Conservation (phyloP, 2,113 vertebrate species). For the Harpagus bidentatus region DNA sequence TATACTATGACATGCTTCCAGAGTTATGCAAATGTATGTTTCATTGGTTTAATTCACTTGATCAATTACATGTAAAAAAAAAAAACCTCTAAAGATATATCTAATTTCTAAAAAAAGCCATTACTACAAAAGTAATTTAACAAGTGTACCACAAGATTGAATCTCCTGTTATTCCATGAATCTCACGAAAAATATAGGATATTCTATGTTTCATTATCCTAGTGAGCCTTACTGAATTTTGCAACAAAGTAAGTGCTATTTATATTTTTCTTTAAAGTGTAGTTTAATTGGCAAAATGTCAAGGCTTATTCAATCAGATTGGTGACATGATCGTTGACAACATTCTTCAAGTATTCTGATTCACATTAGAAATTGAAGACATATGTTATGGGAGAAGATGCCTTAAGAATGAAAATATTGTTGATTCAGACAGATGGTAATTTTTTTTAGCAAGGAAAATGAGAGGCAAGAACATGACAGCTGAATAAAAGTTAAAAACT, state of each 20-base stretch:
- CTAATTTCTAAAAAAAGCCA: neutral
- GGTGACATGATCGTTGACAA: neutral
- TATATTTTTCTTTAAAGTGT: neutral
- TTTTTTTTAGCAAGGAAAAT: neutral
- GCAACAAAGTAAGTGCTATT: neutral
- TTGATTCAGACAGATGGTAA: constrained; percentile 20
- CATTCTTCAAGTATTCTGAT: neutral
- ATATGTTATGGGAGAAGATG: constrained; percentile 26
- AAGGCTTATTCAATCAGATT: neutral
- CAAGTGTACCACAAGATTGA: neutral
- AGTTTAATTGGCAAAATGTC: constrained; percentile 14
- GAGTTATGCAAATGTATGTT: neutral
- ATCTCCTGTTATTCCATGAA: neutral
- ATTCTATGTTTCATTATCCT: neutral
- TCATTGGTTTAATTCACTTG: neutral
- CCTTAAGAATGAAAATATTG: constrained; percentile 48
- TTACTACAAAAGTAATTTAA: neutral
- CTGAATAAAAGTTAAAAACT: constrained; percentile 22
- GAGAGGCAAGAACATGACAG: neutral
- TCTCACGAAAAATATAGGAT: neutral
- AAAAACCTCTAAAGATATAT: neutral
- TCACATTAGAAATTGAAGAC: constrained; percentile 16
- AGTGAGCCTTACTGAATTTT: neutral
- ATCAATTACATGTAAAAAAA: neutral
- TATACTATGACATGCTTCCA: neutral